Conservation (phyloP, 2,113 vertebrate genomes). For the Lethenteron reissneri region DNA sequence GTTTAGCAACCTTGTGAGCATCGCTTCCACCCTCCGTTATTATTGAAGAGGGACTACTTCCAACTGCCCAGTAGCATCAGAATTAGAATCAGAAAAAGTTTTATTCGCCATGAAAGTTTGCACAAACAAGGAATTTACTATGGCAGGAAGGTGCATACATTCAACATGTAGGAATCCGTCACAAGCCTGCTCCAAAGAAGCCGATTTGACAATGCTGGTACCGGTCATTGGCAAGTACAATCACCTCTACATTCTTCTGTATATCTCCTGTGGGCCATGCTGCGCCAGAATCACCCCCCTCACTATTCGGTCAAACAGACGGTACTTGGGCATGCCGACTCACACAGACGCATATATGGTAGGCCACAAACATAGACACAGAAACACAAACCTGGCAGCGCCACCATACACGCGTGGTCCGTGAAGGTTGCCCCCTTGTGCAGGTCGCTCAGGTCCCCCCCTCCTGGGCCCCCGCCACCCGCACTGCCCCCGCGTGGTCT, state of each 20-base stretch:
- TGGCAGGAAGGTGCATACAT: too few relatives aligned
- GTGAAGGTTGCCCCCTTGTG: slow-evolving; percentile 49
- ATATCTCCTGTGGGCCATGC: neutral
- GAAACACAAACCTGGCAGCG: slow-evolving; percentile 42
- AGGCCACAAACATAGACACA: slow-evolving; percentile 8
- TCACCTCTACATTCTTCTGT: neutral
- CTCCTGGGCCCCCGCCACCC: slow-evolving; percentile 20
- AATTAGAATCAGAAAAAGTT: too few relatives aligned
- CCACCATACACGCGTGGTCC: slow-evolving; percentile 48
- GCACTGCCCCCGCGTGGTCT: slow-evolving; percentile 14
- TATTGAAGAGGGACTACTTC: too few relatives aligned
- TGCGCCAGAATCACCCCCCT: slow-evolving; percentile 9
- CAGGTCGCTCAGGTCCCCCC: slow-evolving; percentile 31
- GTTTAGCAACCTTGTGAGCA: too few relatives aligned
- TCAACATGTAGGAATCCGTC: too few relatives aligned
- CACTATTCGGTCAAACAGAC: neutral
- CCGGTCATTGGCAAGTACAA: neutral
- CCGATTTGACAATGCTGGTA: neutral
- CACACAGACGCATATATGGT: neutral
- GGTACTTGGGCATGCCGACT: neutral
- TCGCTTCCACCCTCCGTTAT: too few relatives aligned
- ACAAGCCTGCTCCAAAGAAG: too few relatives aligned
- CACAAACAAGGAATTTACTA: too few relatives aligned
- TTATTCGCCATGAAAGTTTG: too few relatives aligned
- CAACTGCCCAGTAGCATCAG: too few relatives aligned